Percentiles rank a stretch among this genome's conserved stretches.
phyloP scores from a whole-genome alignment of 2,113 vertebrate species.

The Heptranchias perlo region DNA sequence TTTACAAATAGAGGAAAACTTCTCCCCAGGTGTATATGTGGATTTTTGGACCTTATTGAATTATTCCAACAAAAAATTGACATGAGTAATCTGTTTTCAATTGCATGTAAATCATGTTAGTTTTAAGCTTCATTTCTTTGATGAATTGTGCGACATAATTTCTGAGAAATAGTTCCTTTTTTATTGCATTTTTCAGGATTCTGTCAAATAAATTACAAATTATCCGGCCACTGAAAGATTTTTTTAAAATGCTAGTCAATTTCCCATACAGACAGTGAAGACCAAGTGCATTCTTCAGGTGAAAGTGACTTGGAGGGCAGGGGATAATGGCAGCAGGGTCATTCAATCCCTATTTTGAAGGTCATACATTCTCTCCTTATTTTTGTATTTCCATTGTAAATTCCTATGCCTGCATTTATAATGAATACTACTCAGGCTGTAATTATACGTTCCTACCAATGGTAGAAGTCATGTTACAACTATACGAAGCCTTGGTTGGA shows the following conservation, averaged over 20 bases:
- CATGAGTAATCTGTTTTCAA: background rate
- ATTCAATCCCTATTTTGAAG: background rate
- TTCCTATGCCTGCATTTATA: background rate
- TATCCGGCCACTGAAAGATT: background rate
- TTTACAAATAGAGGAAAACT: background rate
- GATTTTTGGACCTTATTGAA: background rate
- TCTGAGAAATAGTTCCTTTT: background rate
- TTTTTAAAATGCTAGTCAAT: background rate
- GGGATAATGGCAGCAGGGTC: background rate
- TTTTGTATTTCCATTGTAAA: no score
- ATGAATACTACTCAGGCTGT: background rate
- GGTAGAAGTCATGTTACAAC: no score
- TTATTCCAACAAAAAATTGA: background rate
- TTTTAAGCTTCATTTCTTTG: background rate
- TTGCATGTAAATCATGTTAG: background rate
- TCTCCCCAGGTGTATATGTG: background rate
- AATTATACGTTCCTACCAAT: background rate
- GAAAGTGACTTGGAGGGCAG: background rate
- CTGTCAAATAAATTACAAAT: background rate
- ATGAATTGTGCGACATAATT: background rate
- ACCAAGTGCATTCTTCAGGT: background rate
- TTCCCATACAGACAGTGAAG: background rate
- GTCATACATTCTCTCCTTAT: background rate
- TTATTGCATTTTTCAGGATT: background rate
- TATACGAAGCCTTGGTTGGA: no score